Conservation (phyloP, 2,797 vertebrate species). For the Bucorvus abyssinicus region DNA sequence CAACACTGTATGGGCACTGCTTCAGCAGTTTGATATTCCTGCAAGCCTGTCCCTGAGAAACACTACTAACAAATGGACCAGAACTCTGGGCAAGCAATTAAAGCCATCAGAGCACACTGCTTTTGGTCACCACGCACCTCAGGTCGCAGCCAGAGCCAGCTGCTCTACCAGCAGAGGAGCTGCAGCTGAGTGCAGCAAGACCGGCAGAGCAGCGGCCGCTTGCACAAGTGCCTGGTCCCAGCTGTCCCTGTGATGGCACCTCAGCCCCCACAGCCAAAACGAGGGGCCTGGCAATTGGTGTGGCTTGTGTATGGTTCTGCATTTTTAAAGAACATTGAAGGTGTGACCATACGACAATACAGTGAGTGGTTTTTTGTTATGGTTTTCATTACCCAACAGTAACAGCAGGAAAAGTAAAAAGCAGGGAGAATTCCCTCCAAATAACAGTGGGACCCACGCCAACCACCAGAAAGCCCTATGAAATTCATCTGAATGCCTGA, state of each 20-base stretch:
- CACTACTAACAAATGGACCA: background rate
- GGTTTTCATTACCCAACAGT: background rate
- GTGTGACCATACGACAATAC: background rate
- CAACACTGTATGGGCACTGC: background rate
- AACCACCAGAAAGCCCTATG: background rate
- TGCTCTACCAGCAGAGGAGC: background rate
- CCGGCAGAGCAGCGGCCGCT: accelerated
- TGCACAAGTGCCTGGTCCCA: background rate
- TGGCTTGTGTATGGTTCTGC: background rate
- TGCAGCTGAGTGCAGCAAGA: accelerated
- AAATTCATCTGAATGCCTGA: background rate
- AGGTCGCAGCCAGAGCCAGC: accelerated
- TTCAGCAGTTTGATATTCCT: background rate
- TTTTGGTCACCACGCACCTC: background rate
- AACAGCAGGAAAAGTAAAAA: background rate
- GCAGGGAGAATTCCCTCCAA: background rate
- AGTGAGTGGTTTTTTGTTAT: background rate
- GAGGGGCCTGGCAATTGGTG: background rate
- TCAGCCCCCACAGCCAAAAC: background rate
- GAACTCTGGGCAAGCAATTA: background rate
- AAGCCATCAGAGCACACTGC: background rate
- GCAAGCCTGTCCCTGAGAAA: background rate
- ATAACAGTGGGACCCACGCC: background rate
- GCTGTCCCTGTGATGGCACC: background rate
- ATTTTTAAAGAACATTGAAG: background rate